Evolutionary conservation across 2,888 invertebrate genomes (phyloP).

Genomic region (Leptarthrus brevirostris): DNA sequence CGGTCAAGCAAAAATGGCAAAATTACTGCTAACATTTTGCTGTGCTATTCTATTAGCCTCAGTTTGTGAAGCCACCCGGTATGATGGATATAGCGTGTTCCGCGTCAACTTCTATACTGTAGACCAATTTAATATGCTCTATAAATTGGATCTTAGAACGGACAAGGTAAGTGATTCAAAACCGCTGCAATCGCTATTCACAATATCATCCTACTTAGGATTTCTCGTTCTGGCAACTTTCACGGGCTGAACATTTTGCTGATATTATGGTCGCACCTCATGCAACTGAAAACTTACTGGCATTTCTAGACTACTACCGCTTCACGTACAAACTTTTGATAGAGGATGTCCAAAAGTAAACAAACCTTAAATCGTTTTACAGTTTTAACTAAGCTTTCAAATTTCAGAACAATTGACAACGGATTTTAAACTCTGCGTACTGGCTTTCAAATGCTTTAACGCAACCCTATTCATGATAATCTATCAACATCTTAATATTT

Average conservation of each 20-base stretch:
- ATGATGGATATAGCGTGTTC: slow-evolving; percentile 72
- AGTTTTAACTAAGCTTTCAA: too few species aligned
- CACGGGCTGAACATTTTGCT: slow-evolving; percentile 6
- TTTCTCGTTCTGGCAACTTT: slow-evolving; percentile 29
- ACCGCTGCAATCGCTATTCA: too few species aligned
- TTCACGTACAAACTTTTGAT: background rate
- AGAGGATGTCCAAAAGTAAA: slow-evolving; percentile 22
- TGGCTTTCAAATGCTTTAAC: too few species aligned
- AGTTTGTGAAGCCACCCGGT: slow-evolving; percentile 59
- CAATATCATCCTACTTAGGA: background rate
- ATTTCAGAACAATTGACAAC: too few species aligned
- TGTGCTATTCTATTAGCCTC: slow-evolving; percentile 20
- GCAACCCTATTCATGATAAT: too few species aligned
- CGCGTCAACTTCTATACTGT: slow-evolving; percentile 69
- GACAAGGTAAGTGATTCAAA: slow-evolving; percentile 31
- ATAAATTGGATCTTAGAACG: slow-evolving; percentile 63
- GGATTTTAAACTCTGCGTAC: too few species aligned
- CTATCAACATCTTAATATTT: too few species aligned
- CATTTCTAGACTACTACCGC: background rate
- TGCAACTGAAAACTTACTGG: background rate
- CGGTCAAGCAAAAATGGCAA: slow-evolving; percentile 1
- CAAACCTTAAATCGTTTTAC: too few species aligned
- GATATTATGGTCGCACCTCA: slow-evolving; percentile 34
- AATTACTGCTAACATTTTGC: slow-evolving; percentile 22
- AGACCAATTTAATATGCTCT: slow-evolving; percentile 69